Base-by-base conservation (phyloP, 2,888 invertebrate species). In the Drosophila kuntzei region DNA sequence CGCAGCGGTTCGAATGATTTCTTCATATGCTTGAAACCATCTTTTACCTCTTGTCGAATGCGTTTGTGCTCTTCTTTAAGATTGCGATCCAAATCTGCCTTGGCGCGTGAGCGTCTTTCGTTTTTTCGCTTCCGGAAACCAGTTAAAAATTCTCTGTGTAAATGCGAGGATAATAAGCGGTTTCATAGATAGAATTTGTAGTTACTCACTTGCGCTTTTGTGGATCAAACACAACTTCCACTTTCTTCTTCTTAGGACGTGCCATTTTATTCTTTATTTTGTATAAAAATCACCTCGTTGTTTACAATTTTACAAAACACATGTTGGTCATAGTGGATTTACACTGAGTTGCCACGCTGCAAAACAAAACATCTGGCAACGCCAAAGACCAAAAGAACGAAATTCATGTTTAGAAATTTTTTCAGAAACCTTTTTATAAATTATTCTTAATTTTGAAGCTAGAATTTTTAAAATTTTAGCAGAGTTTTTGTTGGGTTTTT, bases 71-170 rank as follows among this genome's bases (percentile, higher is more conserved):
- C 97, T 83, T 95, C 95, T 90, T 96, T 96, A 3, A 97, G 91
- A 79, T 95, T 94, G 36, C 93, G 93, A 77, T 96, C 94, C 34
- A 97, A 91, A 76, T 96, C 94, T 73, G 95, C 95, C 87, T 96
- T 94, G 0, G 96, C 96, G 80, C 95, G 95, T 81, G 95, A 95
- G 88, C 95, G 95, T 46, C 97, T 93, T 90, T 96, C 95, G 44
- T 96, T 91, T 90, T 97, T 97, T 71, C 97, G 93, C 92, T 96
- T 97, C 46, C 94, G 96, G 90, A 97, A 97, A 2, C 97, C 97
- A 73, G 95, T 95, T 27, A 97, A 92, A 90, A 96, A 97, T 46
- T 97, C 96, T 88, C 97, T 97, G 64, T 22, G 53, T 16, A 43
- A 59, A n/a, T 39, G 2, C 4, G 22, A 16, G 0, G 8, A 16